Conservation (phyloP, 2,888 invertebrate species). For the Dysmachus trigonus region DNA sequence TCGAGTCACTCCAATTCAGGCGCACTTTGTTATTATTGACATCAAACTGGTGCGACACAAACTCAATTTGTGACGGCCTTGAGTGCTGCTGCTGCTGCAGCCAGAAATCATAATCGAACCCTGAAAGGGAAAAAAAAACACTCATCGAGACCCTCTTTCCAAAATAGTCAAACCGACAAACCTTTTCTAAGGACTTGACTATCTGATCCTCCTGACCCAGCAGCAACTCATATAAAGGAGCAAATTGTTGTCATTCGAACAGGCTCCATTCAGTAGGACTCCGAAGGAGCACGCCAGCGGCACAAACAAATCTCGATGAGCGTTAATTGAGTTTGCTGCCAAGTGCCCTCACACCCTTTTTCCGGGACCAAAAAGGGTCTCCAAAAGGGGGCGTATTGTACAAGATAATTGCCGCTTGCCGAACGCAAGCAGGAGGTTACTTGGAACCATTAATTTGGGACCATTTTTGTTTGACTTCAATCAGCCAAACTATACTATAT, state of each 20-base stretch:
- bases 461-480: slow-evolving; percentile 35
- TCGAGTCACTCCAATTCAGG: slow-evolving; percentile 29
- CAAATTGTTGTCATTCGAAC: slow-evolving; percentile 35
- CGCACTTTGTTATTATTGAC: slow-evolving; percentile 31
- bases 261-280: neutral
- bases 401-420: neutral
- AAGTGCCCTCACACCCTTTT: neutral
- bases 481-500: slow-evolving; percentile 24
- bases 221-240: neutral
- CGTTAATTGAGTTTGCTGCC: slow-evolving; percentile 32
- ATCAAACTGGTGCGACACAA: slow-evolving; percentile 35
- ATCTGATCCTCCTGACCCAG: neutral
- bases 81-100: slow-evolving; percentile 29
- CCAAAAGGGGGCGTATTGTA: neutral
- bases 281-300: neutral
- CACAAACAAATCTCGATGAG: slow-evolving; percentile 29
- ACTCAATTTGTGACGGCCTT: slow-evolving; percentile 39
- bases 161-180: neutral
- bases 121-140: neutral
- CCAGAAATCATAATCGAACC: neutral
- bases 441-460: slow-evolving; percentile 14
- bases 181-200: neutral
- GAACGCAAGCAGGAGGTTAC: neutral
- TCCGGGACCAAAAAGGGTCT: neutral
- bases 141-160: neutral